Evolutionary conservation across 1,140 invertebrate species (phyloP), one percentile per base, ranked within the genome.

Genomic region (Drepana arcuata): DNA sequence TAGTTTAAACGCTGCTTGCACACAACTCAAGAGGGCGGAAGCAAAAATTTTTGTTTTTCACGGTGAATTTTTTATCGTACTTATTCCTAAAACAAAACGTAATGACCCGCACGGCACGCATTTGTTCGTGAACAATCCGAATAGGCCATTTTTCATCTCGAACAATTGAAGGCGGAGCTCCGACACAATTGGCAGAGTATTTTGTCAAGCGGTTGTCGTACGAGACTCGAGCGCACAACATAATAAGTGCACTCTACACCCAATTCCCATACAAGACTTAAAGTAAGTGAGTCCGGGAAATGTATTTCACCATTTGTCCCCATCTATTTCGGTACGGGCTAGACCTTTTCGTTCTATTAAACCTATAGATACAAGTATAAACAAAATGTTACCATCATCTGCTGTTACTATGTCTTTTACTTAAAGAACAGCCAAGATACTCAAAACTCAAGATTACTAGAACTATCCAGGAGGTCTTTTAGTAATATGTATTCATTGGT

Each of bases 101-200:
- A 81, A 81, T 81, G 73, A 78, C 73, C 77, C 68, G 58, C 68
- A 68, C 67, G 64, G 67, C 56, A 77, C 73, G 77, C 74, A 73
- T 79, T 81, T 81, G 77, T 79, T 77, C 70, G 44, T 38, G 70
- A 81, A 79, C 77, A 81, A 81, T 77, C 70, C 70, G 67, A 75
- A 75, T 70, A 68, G 71, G 69, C 72, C 71, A 81, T 81, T 81
- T 79, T 81, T 81, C 74, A 81, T 81, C 57, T 71, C 48, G 64
- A 81, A 81, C 77, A 81, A 81, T 81, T 73, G 77, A 67, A 68
- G 77, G 77, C 74, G 77, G 71, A 58, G 45, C 68, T 67, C 63
- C 59, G 58, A 67, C 72, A 69, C 70, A 79, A 81, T 77, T 71
- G 70, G 72, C 67, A 72, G 70, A 68, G 70, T 81, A 75, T 74